Base-by-base conservation (phyloP, 2,888 invertebrate genomes). In the Sinelater perroti region DNA sequence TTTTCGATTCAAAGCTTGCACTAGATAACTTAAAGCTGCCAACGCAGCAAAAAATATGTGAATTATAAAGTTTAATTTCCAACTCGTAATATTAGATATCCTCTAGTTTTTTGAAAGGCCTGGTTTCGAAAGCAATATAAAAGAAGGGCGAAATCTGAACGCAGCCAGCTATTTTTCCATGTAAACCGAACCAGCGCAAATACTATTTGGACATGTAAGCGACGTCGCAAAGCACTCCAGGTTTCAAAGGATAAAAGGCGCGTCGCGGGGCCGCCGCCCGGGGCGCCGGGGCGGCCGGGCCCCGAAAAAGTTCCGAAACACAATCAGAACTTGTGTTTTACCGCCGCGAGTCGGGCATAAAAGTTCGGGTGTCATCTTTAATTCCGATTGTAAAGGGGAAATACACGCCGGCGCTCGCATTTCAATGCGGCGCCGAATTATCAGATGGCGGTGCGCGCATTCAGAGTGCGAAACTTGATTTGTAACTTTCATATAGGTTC, bases 311-410 rank as follows among this genome's bases (percentile, higher is more conserved):
- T 70, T 69, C 46, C 33, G 31, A 63, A 71, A 72, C 65, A 69
- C 71, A 70, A 72, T 72, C 70, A 70, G 66, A 72, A 72, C 72
- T 72, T 72, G 62, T 64, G 69, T 71, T 69, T 70, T 69, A 69
- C 67, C 67, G 68, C 67, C 67, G 68, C 61, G 67, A 69, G 64
- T 69, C 66, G 62, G 67, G 64, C 64, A 65, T 61, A 66, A 69
- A 70, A 70, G 66, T 67, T 51, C 33, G 63, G 68, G 67, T 70
- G 71, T 72, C 72, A 72, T 72, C 70, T 71, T 71, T 70, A 72
- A 73, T 73, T 70, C 71, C 67, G 68, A 70, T 70, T 72, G 68
- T 65, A 67, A 66, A 67, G 65, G 67, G 66, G 55, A 65, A 60
- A 64, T 62, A 65, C 61, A 62, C 61, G 56, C 61, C 61, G 35